phyloP scores from a whole-genome alignment of 2,113 vertebrate genomes.

The Caretta caretta region DNA sequence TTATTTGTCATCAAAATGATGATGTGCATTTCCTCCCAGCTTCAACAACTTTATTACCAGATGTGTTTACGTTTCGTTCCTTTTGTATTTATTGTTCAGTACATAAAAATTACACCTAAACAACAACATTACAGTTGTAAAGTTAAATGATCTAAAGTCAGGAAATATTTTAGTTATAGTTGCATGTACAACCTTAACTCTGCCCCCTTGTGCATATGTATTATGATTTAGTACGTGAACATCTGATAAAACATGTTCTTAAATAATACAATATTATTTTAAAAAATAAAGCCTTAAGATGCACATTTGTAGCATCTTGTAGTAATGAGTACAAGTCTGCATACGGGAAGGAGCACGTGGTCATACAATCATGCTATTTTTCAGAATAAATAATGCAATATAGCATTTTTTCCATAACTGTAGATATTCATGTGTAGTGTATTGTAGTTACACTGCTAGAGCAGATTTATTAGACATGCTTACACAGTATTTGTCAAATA shows the following conservation, averaged over 20 bases:
- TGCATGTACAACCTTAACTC: not conserved
- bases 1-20: not conserved
- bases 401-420: not conserved
- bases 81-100: not conserved
- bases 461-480: not conserved
- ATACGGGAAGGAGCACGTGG: not conserved
- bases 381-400: not conserved
- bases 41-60: not conserved
- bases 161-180: not conserved
- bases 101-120: not conserved
- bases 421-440: not conserved
- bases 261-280: not conserved
- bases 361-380: not conserved
- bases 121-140: not conserved
- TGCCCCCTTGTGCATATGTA: not conserved
- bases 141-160: not conserved
- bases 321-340: not conserved
- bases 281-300: not conserved
- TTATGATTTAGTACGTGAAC: not conserved
- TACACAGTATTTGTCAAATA: not conserved
- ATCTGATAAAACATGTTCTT: not conserved
- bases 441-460: not conserved
- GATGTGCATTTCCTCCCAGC: not conserved
- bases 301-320: not conserved
- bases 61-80: not conserved